These are phyloP conservation scores for Sycophila texana DNA, from an alignment of 2,888 invertebrate species.

Conservation along the genomic window DNA sequence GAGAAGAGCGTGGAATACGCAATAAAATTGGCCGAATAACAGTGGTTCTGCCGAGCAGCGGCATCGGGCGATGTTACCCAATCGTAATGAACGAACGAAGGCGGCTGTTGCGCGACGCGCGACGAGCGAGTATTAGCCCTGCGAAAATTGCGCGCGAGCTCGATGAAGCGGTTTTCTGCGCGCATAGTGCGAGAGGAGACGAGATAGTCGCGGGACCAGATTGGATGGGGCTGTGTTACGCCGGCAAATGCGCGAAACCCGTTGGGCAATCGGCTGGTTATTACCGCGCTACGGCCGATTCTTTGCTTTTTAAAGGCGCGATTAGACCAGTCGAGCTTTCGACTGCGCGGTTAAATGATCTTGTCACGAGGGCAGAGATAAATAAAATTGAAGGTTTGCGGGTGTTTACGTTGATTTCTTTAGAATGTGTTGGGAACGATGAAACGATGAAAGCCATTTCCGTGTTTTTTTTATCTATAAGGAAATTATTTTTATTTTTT, in stretches of 20 bases:
- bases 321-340: too few relatives aligned
- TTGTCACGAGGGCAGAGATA: too few relatives aligned
- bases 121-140: conserved; percentile 17
- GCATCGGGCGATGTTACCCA: conserved; percentile 45
- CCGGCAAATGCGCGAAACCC: not conserved
- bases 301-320: too few relatives aligned
- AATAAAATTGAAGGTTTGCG: too few relatives aligned
- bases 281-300: not conserved
- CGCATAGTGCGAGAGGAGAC: conserved; percentile 7
- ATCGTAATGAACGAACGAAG: conserved; percentile 42
- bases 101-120: conserved; percentile 2
- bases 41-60: conserved; percentile 29
- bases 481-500: too few relatives aligned
- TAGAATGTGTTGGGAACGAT: too few relatives aligned
- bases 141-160: conserved; percentile 26
- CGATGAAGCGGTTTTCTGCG: conserved; percentile 22
- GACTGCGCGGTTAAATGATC: not conserved
- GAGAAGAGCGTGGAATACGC: conserved; percentile 28
- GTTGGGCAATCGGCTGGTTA: conserved; percentile 19
- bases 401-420: too few relatives aligned
- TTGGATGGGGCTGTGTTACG: conserved; percentile 25
- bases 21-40: conserved; percentile 41
- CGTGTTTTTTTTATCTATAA: too few relatives aligned
- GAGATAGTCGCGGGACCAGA: conserved; percentile 9
- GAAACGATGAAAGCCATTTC: too few relatives aligned